These are phyloP conservation scores for Laterallus jamaicensis DNA, from an alignment of 2,113 vertebrate genomes.

Conservation along the genomic window DNA sequence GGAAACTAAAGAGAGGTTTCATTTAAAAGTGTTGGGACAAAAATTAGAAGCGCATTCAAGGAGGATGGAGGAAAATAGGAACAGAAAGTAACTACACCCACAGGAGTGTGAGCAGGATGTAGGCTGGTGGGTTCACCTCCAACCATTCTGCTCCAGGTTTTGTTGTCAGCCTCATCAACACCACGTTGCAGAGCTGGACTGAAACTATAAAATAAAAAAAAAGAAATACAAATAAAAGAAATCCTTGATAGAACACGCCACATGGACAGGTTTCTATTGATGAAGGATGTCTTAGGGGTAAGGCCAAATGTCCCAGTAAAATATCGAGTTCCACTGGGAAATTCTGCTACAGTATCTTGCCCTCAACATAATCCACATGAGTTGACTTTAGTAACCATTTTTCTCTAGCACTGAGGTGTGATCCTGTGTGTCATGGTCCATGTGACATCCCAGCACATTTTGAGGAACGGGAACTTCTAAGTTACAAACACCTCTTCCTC, in stretches of 20 bases:
- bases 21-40: not conserved
- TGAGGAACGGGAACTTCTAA: not conserved
- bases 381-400: not conserved
- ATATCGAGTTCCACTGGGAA: not conserved
- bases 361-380: not conserved
- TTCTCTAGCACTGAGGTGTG: not conserved
- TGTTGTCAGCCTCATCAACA: not conserved
- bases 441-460: not conserved
- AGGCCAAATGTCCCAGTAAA: not conserved
- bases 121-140: not conserved
- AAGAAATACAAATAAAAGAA: not conserved
- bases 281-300: not conserved
- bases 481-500: not conserved
- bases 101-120: not conserved
- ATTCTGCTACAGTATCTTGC: not conserved
- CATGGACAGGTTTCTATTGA: accelerated
- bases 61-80: not conserved
- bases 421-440: not conserved
- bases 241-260: not conserved
- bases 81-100: not conserved
- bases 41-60: not conserved
- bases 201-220: not conserved
- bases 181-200: accelerated
- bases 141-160: accelerated
- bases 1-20: not conserved